Evolutionary conservation across 2,797 vertebrate genomes (phyloP), one percentile per base, ranked within the genome.

Genomic region (Fistularia tabacaria): DNA sequence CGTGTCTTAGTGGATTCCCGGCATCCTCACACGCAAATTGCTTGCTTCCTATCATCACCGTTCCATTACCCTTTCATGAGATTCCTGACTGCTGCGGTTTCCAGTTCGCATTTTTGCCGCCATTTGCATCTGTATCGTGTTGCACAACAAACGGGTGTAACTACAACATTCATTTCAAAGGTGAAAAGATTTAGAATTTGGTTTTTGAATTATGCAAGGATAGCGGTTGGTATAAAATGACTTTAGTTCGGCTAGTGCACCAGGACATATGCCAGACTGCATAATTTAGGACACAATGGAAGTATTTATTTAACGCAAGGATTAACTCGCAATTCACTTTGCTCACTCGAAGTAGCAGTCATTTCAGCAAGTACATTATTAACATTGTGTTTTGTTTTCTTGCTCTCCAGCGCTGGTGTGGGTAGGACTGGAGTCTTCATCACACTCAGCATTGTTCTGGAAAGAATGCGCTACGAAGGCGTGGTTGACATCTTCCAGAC

Each of bases 401-500:
- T 50, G 71, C 44, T 74, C 68, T 70, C 1, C 73, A 99, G 97
- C 1, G 97, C 97, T 10, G 96, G 97, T 0, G 97, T 98, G 63
- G 97, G 97, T 61, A 88, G 97, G 76, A 98, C 95, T 0, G 97
- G 97, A 0, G 96, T 98, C 63, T 98, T 99, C 74, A 97, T 98
- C 87, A 97, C 97, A 0, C 89, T 99, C 63, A 99, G 97, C 76
- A 99, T 98, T 38, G 97, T 98, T 36, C 89, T 99, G 88, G 97
- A 99, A 79, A 82, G 97, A 38, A 98, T 99, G 97, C 94, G 97
- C 60, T 98, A 98, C 0, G 96, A 99, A 76, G 97, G 97, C 0
- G 96, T 98, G 76, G 97, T 99, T 69, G 97, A 99, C 86, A 95
- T 98, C 83, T 99, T 99, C 92, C 97, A 99, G 91, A 98, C 96